Evolutionary conservation across 1,140 invertebrate species (phyloP), one percentile per base, ranked within the genome.

Genomic region (Scaptodrosophila lebanonensis): DNA sequence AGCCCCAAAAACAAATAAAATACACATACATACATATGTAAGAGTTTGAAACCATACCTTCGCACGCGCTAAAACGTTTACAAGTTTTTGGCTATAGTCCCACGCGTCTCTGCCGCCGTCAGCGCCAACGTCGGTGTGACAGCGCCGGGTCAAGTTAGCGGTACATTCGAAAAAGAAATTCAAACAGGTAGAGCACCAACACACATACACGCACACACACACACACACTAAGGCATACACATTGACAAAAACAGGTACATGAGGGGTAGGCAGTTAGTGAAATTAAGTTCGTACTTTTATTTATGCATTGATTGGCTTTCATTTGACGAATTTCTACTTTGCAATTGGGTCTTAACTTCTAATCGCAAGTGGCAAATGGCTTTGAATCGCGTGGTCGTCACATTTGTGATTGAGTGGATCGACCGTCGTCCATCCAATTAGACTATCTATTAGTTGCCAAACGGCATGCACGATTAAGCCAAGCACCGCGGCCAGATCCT

Each of bases 101-200:
- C 12, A 38, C 29, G 15, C 33, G 45, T 45, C 43, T 32, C 51
- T 49, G 44, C n/a, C 27, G 60, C 35, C 32, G 53, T 62, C 47
- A 35, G 51, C 61, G 57, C n/a, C n/a, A n/a, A n/a, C 12, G 32
- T 33, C 12, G 32, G 12, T 33, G 30, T 51, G 45, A 44, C 50
- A 35, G 59, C 53, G 62, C 72, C 69, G 75, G 73, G 75, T 82
- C 75, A 79, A 66, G 36, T 56, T 82, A 79, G 75, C 73, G 73
- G 69, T 75, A 66, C 36, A 38, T 65, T 63, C 62, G 42, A 49
- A 69, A 70, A 68, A 73, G 68, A 79, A 77, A 77, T 72, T 79
- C 56, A 68, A 66, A 66, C 67, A 54, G 59, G 44, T 45, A 62
- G 43, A 54, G 12, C 38, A 39, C 17, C 13, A 27, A 30, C 25